phyloP scores from a whole-genome alignment of 2,113 vertebrate genomes.

The Mesoclemmys tuberculata region DNA sequence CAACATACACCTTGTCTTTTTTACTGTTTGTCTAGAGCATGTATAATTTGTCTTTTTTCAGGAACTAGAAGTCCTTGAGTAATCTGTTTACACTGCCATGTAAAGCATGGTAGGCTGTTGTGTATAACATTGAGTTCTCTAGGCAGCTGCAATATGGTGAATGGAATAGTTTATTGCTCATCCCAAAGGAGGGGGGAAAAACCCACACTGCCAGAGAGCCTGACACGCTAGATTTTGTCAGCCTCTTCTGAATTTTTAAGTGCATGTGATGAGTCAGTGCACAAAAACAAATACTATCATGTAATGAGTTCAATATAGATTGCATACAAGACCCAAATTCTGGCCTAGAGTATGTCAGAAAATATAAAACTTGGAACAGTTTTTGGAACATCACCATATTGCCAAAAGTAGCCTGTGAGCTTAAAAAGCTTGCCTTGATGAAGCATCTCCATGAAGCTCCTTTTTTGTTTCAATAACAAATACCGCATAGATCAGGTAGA shows the following conservation, averaged over 20 bases:
- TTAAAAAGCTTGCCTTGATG: background rate
- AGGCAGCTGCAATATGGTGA: background rate
- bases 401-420: background rate
- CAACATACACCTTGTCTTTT: background rate
- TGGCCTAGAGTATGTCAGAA: background rate
- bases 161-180: constrained; percentile 7
- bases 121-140: background rate
- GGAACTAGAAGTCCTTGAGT: background rate
- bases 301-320: background rate
- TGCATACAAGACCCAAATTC: background rate
- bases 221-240: background rate
- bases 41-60: background rate
- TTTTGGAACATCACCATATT: background rate
- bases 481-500: background rate
- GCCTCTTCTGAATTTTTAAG: rapidly evolving
- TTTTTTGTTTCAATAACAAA: background rate
- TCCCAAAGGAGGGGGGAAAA: background rate
- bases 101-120: background rate
- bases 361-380: background rate
- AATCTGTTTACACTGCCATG: constrained; percentile 14
- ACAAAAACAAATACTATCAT: background rate
- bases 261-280: background rate
- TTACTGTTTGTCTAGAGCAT: background rate
- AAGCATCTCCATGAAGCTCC: background rate
- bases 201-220: background rate